Evolutionary conservation across 37 sponge, comb jelly and placozoan genomes (phyloP), one percentile per base, ranked within the genome.

Genomic region (Haliclona indistincta): DNA sequence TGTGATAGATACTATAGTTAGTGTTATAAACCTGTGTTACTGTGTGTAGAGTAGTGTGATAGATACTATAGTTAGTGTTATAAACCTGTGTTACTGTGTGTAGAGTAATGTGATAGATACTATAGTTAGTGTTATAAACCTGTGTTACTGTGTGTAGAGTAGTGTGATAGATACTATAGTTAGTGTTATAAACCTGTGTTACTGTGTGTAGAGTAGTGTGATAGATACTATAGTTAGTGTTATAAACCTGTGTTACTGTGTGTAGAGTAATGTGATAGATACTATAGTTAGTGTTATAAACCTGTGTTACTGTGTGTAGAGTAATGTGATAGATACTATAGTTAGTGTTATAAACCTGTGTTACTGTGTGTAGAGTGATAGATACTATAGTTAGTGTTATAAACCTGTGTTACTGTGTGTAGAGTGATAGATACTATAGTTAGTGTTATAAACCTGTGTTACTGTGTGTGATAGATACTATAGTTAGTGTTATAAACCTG

Each of bases 321-420:
- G n/a, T n/a, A n/a, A n/a, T n/a, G n/a, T n/a, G 82, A 85, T 88
- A 6, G 43, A 75, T 44, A 38, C 25, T n/a, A 13, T 5, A 30
- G 10, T 43, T 42, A 25, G 25, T 58, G 6, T n/a, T 58, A 7
- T 25, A 58, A n/a, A 47, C 86, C 33, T 64, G 99, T 17, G 99
- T 97, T 11, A 85, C 91, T 53, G 89, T 91, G 20, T 97, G 97
- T 6, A 65, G 85, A 56, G 97, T 95, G 82, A 85, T 88, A 6
- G 43, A 75, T 44, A 38, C 25, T n/a, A 13, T 5, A 30, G 10
- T 43, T 42, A 25, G 25, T 58, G 6, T n/a, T 58, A 7, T 25
- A 58, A n/a, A 47, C 86, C 33, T 64, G 99, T 17, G 99, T 97
- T 11, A 85, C 91, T 53, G 89, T 91, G 20, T 97, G 97, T 6